These are phyloP conservation scores for Steromphala cineraria DNA, from an alignment of 2,888 invertebrate genomes.

Conservation along the genomic window DNA sequence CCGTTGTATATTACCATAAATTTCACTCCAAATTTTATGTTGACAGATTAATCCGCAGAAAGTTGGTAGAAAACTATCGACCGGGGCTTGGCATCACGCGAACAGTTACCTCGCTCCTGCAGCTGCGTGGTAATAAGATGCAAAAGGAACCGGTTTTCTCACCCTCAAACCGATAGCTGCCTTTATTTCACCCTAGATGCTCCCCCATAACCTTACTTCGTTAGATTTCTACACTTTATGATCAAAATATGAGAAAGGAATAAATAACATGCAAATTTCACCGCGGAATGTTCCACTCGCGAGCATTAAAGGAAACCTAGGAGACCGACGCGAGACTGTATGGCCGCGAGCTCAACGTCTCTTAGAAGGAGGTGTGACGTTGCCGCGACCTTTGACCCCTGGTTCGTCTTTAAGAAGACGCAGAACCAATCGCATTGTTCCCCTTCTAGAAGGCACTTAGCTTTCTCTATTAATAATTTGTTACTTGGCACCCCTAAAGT, in stretches of 20 bases:
- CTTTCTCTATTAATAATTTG: neutral
- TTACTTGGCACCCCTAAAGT: neutral
- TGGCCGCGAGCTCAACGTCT: neutral
- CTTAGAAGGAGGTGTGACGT: neutral
- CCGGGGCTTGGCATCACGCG: neutral
- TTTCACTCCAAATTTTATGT: conserved; percentile 8
- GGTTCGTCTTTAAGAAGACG: neutral
- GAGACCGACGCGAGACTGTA: neutral
- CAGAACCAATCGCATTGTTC: neutral
- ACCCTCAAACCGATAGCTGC: neutral
- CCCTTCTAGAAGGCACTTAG: neutral
- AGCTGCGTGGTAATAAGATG: neutral
- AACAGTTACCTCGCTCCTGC: neutral
- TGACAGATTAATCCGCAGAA: neutral
- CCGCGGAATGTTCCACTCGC: conserved; percentile 9
- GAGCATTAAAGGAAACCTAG: neutral
- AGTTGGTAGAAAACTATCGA: neutral
- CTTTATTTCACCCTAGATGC: conserved; percentile 2
- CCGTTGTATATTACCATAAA: neutral
- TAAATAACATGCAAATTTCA: conserved; percentile 36
- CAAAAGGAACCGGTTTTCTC: neutral
- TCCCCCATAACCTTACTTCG: conserved; percentile 4
- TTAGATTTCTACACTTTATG: conserved; percentile 28
- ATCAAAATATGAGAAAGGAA: conserved; percentile 34
- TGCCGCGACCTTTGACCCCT: neutral